Conservation (phyloP, 2,888 invertebrate species). For the Agapetus fuscipes region DNA sequence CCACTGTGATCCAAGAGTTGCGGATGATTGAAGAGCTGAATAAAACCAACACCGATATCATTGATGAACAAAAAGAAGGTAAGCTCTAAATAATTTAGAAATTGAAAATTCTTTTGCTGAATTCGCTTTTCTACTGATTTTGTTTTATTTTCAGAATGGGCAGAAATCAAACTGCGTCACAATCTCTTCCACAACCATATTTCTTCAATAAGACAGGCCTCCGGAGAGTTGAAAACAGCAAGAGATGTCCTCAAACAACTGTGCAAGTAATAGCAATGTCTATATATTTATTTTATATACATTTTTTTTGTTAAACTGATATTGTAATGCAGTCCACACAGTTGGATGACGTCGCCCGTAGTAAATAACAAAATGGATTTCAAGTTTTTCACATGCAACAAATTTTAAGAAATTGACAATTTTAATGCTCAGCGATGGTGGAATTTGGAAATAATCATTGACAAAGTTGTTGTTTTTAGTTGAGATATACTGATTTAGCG, state of each 20-base stretch:
- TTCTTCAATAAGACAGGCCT: constrained; percentile 53
- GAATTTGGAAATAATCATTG: too few relatives aligned
- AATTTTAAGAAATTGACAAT: too few relatives aligned
- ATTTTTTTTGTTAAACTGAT: too few relatives aligned
- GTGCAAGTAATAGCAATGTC: constrained; percentile 39
- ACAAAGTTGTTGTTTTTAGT: too few relatives aligned
- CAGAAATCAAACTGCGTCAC: constrained; percentile 46
- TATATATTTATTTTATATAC: not conserved
- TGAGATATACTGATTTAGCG: too few relatives aligned
- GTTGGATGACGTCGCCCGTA: too few relatives aligned
- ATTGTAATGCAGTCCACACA: too few relatives aligned
- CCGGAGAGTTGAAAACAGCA: constrained; percentile 60
- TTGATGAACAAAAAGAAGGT: constrained; percentile 40
- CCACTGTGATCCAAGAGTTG: constrained; percentile 52
- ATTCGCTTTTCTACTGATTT: not conserved
- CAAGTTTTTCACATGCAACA: too few relatives aligned
- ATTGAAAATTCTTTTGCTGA: not conserved
- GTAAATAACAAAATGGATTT: too few relatives aligned
- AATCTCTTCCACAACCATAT: constrained; percentile 64
- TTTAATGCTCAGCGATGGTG: too few relatives aligned
- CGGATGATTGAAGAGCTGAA: constrained; percentile 45
- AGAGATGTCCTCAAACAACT: constrained; percentile 60
- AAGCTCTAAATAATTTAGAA: constrained; percentile 7
- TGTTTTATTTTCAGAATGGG: constrained; percentile 30
- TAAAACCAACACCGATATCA: constrained; percentile 34